Evolutionary conservation across 92 coral and sea anemone species (phyloP).

Genomic region (Palythoa heliodiscus): DNA sequence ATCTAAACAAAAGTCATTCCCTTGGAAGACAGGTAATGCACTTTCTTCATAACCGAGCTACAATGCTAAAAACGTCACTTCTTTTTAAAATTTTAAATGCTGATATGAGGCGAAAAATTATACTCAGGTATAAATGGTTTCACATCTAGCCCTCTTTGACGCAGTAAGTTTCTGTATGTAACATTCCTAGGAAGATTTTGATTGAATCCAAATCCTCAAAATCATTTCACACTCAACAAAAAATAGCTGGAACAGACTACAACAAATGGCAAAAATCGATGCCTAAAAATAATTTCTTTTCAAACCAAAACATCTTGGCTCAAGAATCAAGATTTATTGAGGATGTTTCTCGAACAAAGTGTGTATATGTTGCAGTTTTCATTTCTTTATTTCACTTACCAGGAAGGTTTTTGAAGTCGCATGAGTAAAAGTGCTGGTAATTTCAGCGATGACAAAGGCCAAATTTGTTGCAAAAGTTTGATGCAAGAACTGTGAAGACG

Average conservation of each 20-base stretch:
- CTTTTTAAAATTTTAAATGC: too few species aligned
- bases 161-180: neutral
- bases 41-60: too few species aligned
- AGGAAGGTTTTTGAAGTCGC: slow-evolving; percentile 17
- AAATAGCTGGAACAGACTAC: too few species aligned
- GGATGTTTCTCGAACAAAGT: neutral
- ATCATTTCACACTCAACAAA: too few species aligned
- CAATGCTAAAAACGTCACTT: too few species aligned
- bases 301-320: neutral
- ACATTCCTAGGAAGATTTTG: too few species aligned
- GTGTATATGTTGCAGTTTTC: neutral
- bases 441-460: slow-evolving; percentile 16
- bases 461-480: slow-evolving; percentile 14
- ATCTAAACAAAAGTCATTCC: too few species aligned
- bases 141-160: neutral
- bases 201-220: too few species aligned
- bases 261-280: too few species aligned
- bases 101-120: neutral
- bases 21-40: too few species aligned
- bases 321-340: neutral
- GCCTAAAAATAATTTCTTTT: too few species aligned
- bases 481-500: slow-evolving; percentile 11
- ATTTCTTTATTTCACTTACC: slow-evolving; percentile 4
- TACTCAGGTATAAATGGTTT: neutral
- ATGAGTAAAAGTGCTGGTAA: slow-evolving; percentile 18